Evolutionary conservation across 92 coral and sea anemone species (phyloP).

Genomic region (Actinernus sp.): DNA sequence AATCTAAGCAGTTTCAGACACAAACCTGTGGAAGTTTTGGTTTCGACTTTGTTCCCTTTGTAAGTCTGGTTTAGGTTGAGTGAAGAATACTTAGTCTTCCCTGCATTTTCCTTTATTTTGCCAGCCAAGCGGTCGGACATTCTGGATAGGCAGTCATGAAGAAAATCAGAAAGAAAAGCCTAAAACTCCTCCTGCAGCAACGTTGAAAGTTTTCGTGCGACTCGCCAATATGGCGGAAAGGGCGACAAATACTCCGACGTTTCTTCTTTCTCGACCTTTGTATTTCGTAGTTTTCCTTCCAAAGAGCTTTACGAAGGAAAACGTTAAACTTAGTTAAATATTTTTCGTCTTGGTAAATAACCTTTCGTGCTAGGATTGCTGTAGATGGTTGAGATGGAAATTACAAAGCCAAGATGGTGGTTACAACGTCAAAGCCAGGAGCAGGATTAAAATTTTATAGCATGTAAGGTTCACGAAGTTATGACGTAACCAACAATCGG

Average conservation of each 20-base stretch:
- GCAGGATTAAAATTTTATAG: conserved; percentile 91
- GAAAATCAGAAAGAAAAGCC: conserved; percentile 87
- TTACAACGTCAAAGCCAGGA: conserved; percentile 95
- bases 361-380: conserved; percentile 62
- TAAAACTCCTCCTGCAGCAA: conserved; percentile 81
- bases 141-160: conserved; percentile 99
- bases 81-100: conserved; percentile 99
- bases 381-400: conserved; percentile 82
- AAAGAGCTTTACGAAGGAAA: conserved; percentile 26
- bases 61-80: conserved; percentile 99
- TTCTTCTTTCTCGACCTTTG: conserved; percentile 52
- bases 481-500: conserved; percentile 65
- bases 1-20: too few relatives aligned
- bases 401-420: conserved; percentile 92
- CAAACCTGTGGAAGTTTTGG: conserved; percentile 98
- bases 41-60: conserved; percentile 99
- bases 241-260: conserved; percentile 79
- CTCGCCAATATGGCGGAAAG: conserved; percentile 88
- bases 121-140: conserved; percentile 99
- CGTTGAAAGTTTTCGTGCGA: conserved; percentile 80
- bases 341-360: conserved; percentile 17
- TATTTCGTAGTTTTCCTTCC: conserved; percentile 11
- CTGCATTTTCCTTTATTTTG: conserved; percentile 99
- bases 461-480: conserved; percentile 67
- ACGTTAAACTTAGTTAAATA: conserved; percentile 10